Conservation (phyloP, 2,113 vertebrate species). For the Protomyctophum bolini region DNA sequence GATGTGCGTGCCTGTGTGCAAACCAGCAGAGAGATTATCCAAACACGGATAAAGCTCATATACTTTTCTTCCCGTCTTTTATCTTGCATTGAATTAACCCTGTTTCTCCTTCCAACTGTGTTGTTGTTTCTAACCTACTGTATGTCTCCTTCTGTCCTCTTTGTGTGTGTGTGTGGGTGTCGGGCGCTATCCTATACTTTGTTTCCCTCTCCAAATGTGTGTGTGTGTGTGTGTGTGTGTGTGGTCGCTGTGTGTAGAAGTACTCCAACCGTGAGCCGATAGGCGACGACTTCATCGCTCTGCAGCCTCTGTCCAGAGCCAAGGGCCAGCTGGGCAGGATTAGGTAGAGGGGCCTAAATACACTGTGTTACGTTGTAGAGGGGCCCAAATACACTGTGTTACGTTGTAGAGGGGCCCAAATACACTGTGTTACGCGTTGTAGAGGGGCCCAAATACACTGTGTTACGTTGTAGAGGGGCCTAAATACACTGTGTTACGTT, state of each 20-base stretch:
- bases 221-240: slow-evolving; percentile 51
- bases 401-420: no score
- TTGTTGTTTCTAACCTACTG: slow-evolving; percentile 36
- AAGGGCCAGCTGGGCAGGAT: slow-evolving; percentile 99
- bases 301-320: slow-evolving; percentile 98
- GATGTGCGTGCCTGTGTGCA: not conserved
- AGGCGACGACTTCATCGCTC: slow-evolving; percentile 99
- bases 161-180: slow-evolving; percentile 80
- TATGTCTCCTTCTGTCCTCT: slow-evolving; percentile 24
- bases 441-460: no score
- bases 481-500: no score
- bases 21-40: no score
- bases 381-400: no score
- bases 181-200: slow-evolving; percentile 58
- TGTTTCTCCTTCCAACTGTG: not conserved
- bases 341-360: slow-evolving; percentile 88
- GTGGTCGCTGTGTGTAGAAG: slow-evolving; percentile 90
- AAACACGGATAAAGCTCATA: no score
- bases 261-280: slow-evolving; percentile 96
- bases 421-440: no score
- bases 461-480: no score
- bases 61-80: not conserved
- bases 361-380: no score
- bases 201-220: not conserved
- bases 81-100: not conserved